These are phyloP conservation scores for Battus philenor DNA, from an alignment of 1,140 invertebrate species.

Conservation along the genomic window DNA sequence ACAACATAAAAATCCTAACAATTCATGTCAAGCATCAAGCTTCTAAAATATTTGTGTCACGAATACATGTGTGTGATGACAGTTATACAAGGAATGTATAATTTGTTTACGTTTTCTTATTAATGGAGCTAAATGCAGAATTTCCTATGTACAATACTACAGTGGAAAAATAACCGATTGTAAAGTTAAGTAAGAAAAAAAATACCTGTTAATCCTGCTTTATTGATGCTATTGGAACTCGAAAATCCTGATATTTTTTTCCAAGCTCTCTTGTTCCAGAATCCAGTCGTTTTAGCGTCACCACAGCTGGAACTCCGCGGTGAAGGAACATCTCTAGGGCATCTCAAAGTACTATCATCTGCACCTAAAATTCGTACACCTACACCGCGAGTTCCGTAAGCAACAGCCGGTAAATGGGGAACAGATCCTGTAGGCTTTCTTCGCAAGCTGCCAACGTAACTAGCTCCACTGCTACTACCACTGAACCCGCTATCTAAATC, in stretches of 20 bases:
- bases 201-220: conserved; percentile 78
- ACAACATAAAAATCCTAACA: conserved; percentile 48
- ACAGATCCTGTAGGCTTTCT: conserved; percentile 74
- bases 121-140: conserved; percentile 56
- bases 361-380: conserved; percentile 60
- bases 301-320: conserved; percentile 69
- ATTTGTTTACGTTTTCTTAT: too few relatives aligned
- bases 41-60: conserved; percentile 26
- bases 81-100: too few relatives aligned
- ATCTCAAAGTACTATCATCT: conserved; percentile 55
- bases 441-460: conserved; percentile 81
- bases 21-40: conserved; percentile 46
- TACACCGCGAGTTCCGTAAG: conserved; percentile 67
- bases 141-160: conserved; percentile 7
- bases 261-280: conserved; percentile 85
- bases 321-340: conserved; percentile 48
- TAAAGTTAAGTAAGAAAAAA: too few relatives aligned
- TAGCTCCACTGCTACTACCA: conserved; percentile 86
- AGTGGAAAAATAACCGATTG: neutral
- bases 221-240: conserved; percentile 80
- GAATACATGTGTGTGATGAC: conserved; percentile 8
- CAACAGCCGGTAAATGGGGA: conserved; percentile 71
- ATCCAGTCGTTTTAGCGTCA: conserved; percentile 75
- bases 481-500: conserved; percentile 89
- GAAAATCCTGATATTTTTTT: conserved; percentile 85